Conservation (phyloP, 2,888 invertebrate species). For the Dasysyrphus albostriatus region DNA sequence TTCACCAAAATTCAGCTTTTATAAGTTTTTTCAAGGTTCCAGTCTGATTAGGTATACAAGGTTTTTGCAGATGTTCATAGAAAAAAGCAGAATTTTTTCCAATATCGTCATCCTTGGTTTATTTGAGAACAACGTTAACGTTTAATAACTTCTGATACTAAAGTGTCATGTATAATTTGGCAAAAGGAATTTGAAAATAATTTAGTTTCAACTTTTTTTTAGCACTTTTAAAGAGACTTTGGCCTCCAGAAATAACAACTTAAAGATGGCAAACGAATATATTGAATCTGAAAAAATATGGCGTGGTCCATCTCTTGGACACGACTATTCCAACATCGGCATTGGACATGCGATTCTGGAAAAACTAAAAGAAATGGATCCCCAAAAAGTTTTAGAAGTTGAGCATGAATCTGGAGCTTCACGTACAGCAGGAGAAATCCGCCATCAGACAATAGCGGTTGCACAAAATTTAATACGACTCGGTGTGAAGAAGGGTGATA, state of each 20-base stretch:
- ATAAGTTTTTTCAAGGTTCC: no score
- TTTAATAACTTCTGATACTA: no score
- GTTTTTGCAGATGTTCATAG: no score
- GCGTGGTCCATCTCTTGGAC: not conserved
- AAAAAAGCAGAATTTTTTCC: no score
- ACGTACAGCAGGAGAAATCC: conserved; percentile 46
- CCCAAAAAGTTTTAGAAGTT: conserved; percentile 57
- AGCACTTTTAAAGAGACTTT: no score
- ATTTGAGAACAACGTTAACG: no score
- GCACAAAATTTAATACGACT: conserved; percentile 52
- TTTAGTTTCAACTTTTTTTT: no score
- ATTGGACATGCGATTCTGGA: not conserved
- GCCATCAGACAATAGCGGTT: conserved; percentile 52
- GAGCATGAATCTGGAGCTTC: conserved; percentile 47
- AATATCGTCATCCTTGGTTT: no score
- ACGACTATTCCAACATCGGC: not conserved
- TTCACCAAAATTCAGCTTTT: no score
- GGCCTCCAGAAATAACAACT: not conserved
- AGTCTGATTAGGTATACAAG: no score
- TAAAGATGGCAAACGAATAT: not conserved
- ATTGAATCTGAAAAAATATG: conserved; percentile 4
- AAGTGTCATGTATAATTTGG: no score
- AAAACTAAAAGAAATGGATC: conserved; percentile 15
- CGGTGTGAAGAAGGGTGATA: conserved; percentile 70
- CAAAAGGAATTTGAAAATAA: no score